A percentile compares a stretch with the other conserved stretches of the same genome.
Evolutionary conservation across 1,140 invertebrate species (phyloP).

Genomic region (Panagrolaimus sp.): DNA sequence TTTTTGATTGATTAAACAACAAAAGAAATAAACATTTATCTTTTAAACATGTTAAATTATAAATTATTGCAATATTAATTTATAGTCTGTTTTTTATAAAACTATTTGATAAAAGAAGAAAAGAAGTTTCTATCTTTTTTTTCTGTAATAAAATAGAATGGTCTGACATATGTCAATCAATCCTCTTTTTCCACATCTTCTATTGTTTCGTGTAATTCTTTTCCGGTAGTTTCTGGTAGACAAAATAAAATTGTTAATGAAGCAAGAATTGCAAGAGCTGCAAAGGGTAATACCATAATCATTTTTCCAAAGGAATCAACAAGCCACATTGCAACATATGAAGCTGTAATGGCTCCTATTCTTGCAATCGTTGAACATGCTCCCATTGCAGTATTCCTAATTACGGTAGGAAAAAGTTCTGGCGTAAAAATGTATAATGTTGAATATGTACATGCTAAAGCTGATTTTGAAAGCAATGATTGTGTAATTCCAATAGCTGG

Average conservation of each 20-base stretch:
- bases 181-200: neutral
- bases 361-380: conserved; percentile 1
- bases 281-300: conserved; percentile 3
- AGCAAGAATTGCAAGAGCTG: neutral
- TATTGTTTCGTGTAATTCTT: conserved; percentile 9
- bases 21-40: no score
- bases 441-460: neutral
- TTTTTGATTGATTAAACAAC: no score
- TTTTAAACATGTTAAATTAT: no score
- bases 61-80: no score
- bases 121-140: no score
- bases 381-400: neutral
- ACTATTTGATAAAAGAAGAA: no score
- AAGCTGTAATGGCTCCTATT: neutral
- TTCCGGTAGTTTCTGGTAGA: conserved; percentile 1
- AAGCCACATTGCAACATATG: conserved; percentile 4
- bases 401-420: neutral
- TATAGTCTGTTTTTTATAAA: no score
- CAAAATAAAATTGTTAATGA: neutral
- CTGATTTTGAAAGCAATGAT: neutral
- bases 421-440: neutral
- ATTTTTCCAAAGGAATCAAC: neutral
- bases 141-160: no score
- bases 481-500: neutral
- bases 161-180: no score